phyloP scores from a whole-genome alignment of 2,888 invertebrate species.

The Erebia ligea region DNA sequence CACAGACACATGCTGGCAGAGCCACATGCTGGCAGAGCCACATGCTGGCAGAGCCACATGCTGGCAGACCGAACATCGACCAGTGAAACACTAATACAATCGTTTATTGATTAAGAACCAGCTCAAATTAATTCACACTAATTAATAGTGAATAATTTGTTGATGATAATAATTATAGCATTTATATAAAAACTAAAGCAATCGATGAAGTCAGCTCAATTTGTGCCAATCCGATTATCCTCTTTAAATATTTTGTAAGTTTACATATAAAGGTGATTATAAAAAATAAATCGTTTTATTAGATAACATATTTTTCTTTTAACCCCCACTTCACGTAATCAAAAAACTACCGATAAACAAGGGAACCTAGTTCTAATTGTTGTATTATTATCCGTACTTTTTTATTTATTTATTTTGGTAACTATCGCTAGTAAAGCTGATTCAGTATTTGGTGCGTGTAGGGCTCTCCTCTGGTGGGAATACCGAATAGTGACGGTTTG shows the following conservation, averaged over 20 bases:
- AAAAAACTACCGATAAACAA: not conserved
- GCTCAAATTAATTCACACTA: not conserved
- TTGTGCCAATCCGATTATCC: slow-evolving; percentile 60
- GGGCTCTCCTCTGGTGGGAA: no score
- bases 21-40: no score
- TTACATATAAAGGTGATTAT: slow-evolving; percentile 65
- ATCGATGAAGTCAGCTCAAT: slow-evolving; percentile 53
- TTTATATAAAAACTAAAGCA: slow-evolving; percentile 42
- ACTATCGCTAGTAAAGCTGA: no score
- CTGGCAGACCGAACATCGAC: no score
- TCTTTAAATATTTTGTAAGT: slow-evolving; percentile 73
- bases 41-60: no score
- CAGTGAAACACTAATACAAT: no score
- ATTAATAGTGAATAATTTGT: not conserved
- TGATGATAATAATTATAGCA: slow-evolving; percentile 21
- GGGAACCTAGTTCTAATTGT: not conserved
- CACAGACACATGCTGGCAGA: no score
- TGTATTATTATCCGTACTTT: no score
- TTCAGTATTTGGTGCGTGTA: no score
- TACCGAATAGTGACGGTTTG: no score
- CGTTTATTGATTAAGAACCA: no score
- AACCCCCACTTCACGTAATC: not conserved
- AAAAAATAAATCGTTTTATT: slow-evolving; percentile 69
- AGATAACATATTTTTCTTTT: slow-evolving; percentile 45
- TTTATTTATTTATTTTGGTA: no score